Evolutionary conservation across 2,797 vertebrate species (phyloP), one percentile per base, ranked within the genome.

Genomic region (Petrocephalus schoutedeni): DNA sequence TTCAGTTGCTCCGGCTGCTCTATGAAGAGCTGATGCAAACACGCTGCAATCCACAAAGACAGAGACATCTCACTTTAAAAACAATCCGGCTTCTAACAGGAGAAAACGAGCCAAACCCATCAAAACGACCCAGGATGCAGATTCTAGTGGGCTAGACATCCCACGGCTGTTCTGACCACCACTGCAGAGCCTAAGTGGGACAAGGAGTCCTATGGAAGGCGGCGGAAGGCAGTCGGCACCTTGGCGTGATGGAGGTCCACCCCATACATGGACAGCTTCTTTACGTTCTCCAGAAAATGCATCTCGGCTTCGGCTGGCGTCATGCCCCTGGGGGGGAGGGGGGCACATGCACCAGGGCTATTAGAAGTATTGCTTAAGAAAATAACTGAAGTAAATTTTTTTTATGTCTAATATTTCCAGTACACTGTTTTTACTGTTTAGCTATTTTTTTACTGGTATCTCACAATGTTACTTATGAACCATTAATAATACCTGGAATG

Each of bases 221-320:
- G 4, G 67, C 2, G 6, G 12, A 36, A 36, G 28, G 28, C 10
- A 36, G 28, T 57, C 23, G 23, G 89, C 95, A 99, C 98, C 98
- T 99, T 98, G 83, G 98, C 98, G 77, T 98, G 98, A 92, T 99
- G 98, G 89, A 99, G 97, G 92, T 99, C 98, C 84, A 99, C 98
- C 67, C 98, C 98, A 16, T 98, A 99, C 98, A 99, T 99, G 8
- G 98, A 99, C 0, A 99, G 94, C 89, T 99, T 99, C 95, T 99
- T 99, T 92, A 98, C 98, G 88, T 99, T 99, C 93, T 99, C 98
- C 94, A 99, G 91, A 93, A 99, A 99, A 93, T 98, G 96, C 93
- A 99, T 97, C 94, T 99, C 98, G 19, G 98, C 98, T 88, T 98
- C 98, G 5, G 97, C 98, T 53, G 98, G 98, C 56, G 97, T 98